Conservation (phyloP, 2,113 vertebrate species). For the Daphoenositta chrysoptera region DNA sequence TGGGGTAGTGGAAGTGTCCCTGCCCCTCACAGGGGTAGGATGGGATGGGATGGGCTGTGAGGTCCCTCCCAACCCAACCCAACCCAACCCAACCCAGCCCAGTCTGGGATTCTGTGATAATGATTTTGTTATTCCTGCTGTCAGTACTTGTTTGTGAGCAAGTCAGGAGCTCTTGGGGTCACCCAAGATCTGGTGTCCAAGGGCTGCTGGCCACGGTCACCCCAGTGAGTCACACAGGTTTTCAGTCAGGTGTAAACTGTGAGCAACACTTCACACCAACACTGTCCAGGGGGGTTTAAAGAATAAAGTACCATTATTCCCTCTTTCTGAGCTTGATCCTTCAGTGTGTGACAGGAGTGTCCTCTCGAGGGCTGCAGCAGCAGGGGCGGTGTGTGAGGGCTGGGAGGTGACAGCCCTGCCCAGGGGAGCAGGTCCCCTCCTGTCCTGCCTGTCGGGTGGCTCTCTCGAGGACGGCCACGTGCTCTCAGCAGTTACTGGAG, state of each 20-base stretch:
- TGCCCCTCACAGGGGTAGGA: neutral
- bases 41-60: neutral
- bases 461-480: neutral
- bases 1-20: neutral
- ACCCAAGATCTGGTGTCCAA: neutral
- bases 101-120: neutral
- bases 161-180: neutral
- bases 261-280: neutral
- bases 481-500: neutral
- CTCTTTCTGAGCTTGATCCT: neutral
- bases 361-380: neutral
- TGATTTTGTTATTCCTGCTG: neutral
- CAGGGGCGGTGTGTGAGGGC: neutral
- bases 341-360: neutral
- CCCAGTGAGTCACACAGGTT: neutral
- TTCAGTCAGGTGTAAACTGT: neutral
- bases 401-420: neutral
- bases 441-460: neutral
- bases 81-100: neutral
- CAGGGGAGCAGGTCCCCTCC: neutral
- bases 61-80: neutral
- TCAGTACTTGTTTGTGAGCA: neutral
- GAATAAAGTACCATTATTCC: neutral
- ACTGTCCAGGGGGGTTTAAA: accelerated
- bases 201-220: neutral